Evolutionary conservation across 2,888 invertebrate species (phyloP), one percentile per base, ranked within the genome.

Genomic region (Heliconius sara): DNA sequence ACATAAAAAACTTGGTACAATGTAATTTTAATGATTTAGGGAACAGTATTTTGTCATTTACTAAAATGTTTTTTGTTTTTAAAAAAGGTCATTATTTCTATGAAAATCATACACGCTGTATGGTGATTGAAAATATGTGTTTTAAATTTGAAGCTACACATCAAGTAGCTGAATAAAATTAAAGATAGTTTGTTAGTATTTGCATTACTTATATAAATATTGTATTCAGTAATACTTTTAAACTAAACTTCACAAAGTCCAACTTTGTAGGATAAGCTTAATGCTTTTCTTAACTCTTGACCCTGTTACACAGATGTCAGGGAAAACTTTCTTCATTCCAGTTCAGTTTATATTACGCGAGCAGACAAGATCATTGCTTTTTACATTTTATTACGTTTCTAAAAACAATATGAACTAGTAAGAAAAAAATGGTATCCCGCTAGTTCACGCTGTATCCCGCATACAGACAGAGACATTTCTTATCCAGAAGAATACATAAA

Each of bases 221-320:
- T 47, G 25, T 47, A 25, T 34, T 60, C 39, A 73, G 73, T 39
- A 73, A 25, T 25, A 34, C 19, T 73, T 39, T 34, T 9, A 34
- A 72, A 52, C n/a, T 30, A 57, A 72, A 57, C 52, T 52, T 72
- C 22, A 5, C 13, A 13, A n/a, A 72, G 30, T 72, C 22, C 7
- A 34, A 60, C 60, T 60, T 34, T 60, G 60, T 25, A 60, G 34
- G 34, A 60, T 34, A 60, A 60, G 16, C 70, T 77, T 73, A 63
- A 80, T 77, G 73, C 68, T 77, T 77, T 80, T 77, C 68, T 74
- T 43, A 60, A 74, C 60, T 68, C 76, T 71, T 76, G 66, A 65
- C 66, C 30, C 76, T 76, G 43, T 79, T 77, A 73, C n/a, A 73
- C 60, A 73, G 60, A 73, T 73, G 34, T 73, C 73, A 39, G 52